Evolutionary conservation across 2,113 vertebrate species (phyloP).

Genomic region (Psilopogon haemacephalus): DNA sequence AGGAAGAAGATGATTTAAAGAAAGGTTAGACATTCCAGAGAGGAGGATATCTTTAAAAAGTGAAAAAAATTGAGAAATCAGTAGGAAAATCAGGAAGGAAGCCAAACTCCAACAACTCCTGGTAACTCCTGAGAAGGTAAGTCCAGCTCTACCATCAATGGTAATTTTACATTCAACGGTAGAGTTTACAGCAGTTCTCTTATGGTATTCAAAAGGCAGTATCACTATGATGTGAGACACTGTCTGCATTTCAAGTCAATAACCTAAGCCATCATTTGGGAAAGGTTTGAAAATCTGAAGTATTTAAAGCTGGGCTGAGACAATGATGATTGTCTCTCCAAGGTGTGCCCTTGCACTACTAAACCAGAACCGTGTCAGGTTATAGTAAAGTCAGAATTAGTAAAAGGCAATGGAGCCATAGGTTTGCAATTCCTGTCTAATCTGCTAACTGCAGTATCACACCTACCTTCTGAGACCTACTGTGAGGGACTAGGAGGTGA

Average conservation of each 20-base stretch:
- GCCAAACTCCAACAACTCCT: neutral
- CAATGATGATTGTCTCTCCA: neutral
- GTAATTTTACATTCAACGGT: neutral
- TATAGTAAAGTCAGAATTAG: neutral
- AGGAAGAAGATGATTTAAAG: neutral
- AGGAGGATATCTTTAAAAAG: neutral
- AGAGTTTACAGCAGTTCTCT: neutral
- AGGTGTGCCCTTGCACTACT: neutral
- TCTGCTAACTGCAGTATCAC: neutral
- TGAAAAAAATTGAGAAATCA: neutral
- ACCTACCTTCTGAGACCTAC: neutral
- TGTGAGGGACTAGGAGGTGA: neutral
- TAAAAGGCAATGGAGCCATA: neutral
- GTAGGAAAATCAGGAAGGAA: neutral
- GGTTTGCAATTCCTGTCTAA: neutral
- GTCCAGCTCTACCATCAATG: neutral
- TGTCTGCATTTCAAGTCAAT: neutral
- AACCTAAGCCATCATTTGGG: neutral
- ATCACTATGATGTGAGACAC: fast-evolving
- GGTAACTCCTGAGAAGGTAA: neutral
- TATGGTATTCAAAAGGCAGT: neutral
- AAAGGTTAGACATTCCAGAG: slow-evolving; percentile 10
- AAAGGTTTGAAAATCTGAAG: neutral
- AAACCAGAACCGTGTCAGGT: neutral
- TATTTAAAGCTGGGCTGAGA: neutral